These are phyloP conservation scores for Rousettus madagascariensis DNA, from an alignment of 2,797 vertebrate genomes.

Conservation along the genomic window DNA sequence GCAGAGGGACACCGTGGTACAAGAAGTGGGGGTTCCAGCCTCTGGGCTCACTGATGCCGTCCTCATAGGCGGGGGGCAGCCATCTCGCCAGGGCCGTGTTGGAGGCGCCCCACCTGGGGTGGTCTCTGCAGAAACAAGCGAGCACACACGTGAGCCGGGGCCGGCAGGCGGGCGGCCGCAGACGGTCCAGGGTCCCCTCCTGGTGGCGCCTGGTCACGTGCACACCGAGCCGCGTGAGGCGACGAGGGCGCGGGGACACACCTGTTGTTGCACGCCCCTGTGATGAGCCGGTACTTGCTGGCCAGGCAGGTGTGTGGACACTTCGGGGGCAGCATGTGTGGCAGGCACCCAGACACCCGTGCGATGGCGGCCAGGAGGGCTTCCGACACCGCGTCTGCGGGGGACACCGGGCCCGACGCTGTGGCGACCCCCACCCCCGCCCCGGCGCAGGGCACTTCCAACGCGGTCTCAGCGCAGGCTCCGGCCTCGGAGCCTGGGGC, in stretches of 20 bases:
- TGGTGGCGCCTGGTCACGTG: accelerated
- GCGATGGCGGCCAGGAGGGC: slow-evolving; percentile 85
- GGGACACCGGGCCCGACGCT: not conserved
- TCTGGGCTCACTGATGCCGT: slow-evolving; percentile 91
- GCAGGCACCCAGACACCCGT: slow-evolving; percentile 89
- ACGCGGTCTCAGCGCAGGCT: too few relatives aligned
- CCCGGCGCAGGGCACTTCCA: too few relatives aligned
- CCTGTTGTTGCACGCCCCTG: slow-evolving; percentile 96
- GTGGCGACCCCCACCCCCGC: too few relatives aligned
- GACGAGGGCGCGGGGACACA: slow-evolving; percentile 64
- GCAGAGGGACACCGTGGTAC: slow-evolving; percentile 91
- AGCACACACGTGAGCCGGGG: accelerated
- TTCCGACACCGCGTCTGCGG: slow-evolving; percentile 85
- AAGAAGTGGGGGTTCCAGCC: slow-evolving; percentile 91
- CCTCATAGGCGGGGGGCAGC: slow-evolving; percentile 95
- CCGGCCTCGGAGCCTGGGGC: too few relatives aligned
- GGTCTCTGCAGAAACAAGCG: slow-evolving; percentile 84
- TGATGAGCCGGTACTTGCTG: slow-evolving; percentile 90
- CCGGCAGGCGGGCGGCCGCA: not conserved
- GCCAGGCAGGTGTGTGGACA: slow-evolving; percentile 85
- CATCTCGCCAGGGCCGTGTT: slow-evolving; percentile 92
- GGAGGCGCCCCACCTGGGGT: slow-evolving; percentile 94
- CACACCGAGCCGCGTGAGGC: too few relatives aligned
- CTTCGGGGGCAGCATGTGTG: slow-evolving; percentile 78
- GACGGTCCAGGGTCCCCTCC: not conserved